Evolutionary conservation across 2,888 invertebrate genomes (phyloP).

Genomic region (Agrochola circellaris): DNA sequence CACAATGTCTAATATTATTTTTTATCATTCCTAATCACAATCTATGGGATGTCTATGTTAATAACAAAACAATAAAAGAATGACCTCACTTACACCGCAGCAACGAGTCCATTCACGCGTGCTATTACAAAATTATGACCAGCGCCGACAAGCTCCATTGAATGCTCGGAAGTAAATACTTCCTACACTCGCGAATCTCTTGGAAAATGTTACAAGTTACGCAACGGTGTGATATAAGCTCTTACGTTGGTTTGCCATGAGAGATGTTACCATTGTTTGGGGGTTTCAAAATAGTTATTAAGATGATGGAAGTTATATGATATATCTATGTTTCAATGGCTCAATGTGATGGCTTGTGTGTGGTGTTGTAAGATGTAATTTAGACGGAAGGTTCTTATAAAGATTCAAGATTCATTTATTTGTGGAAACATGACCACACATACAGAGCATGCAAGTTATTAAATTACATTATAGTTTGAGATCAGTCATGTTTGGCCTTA

Average conservation of each 20-base stretch:
- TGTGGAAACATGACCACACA: too few species aligned
- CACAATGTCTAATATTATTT: background rate
- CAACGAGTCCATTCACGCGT: constrained; percentile 53
- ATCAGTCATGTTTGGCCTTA: too few species aligned
- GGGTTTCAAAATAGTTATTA: constrained; percentile 52
- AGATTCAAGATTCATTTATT: too few species aligned
- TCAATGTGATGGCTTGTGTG: constrained; percentile 2
- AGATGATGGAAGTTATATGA: constrained; percentile 27
- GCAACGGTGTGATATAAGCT: constrained; percentile 69
- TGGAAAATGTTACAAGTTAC: constrained; percentile 62
- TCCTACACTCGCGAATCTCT: constrained; percentile 66
- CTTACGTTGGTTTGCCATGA: constrained; percentile 52
- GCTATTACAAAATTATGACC: constrained; percentile 56
- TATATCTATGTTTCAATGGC: constrained; percentile 15
- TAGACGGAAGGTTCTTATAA: constrained; percentile 8
- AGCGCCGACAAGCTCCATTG: constrained; percentile 68
- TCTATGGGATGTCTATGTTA: background rate
- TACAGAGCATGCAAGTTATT: too few species aligned
- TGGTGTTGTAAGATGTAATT: constrained; percentile 1
- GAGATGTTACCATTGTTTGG: constrained; percentile 61
- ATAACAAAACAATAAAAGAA: constrained; percentile 19
- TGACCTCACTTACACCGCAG: constrained; percentile 58
- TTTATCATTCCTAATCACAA: background rate
- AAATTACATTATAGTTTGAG: too few species aligned
- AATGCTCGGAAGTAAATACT: constrained; percentile 70